Percentiles rank a stretch among this genome's conserved stretches.
Evolutionary conservation across 2,113 vertebrate genomes (phyloP).

Genomic region (Oncorhynchus keta): DNA sequence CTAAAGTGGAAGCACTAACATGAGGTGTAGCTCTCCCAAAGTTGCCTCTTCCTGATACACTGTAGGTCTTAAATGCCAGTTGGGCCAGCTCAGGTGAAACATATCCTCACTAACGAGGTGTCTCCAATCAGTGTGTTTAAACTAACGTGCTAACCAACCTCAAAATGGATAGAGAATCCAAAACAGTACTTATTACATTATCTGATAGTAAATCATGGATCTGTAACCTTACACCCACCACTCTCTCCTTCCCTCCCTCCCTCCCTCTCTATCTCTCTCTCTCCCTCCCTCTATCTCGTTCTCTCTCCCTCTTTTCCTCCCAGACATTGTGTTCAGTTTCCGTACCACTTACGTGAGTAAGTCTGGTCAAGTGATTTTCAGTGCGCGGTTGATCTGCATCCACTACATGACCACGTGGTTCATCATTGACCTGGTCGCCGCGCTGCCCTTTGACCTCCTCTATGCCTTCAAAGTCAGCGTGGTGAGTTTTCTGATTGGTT

Average conservation of each 20-base stretch:
- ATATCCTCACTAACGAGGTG: too few relatives aligned
- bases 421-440: slow-evolving; percentile 95
- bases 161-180: too few relatives aligned
- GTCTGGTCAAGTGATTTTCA: slow-evolving; percentile 97
- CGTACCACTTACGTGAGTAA: slow-evolving; percentile 98
- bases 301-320: slow-evolving; percentile 37
- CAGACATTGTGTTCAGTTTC: slow-evolving; percentile 97
- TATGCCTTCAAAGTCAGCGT: slow-evolving; percentile 97
- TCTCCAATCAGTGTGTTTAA: too few relatives aligned
- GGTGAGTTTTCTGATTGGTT: slow-evolving; percentile 78
- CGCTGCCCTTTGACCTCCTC: slow-evolving; percentile 95
- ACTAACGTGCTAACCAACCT: too few relatives aligned
- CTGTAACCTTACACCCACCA: neutral
- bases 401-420: slow-evolving; percentile 99
- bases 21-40: too few relatives aligned
- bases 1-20: too few relatives aligned
- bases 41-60: too few relatives aligned
- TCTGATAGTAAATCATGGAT: too few relatives aligned
- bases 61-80: too few relatives aligned
- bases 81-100: too few relatives aligned
- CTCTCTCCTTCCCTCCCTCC: neutral
- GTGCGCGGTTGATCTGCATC: slow-evolving; percentile 96
- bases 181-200: too few relatives aligned
- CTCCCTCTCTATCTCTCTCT: neutral
- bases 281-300: neutral